Percentiles rank a stretch among this genome's conserved stretches.
These are phyloP conservation scores for Craterocephalus amniculus DNA, from an alignment of 2,797 vertebrate genomes.

Conservation along the genomic window DNA sequence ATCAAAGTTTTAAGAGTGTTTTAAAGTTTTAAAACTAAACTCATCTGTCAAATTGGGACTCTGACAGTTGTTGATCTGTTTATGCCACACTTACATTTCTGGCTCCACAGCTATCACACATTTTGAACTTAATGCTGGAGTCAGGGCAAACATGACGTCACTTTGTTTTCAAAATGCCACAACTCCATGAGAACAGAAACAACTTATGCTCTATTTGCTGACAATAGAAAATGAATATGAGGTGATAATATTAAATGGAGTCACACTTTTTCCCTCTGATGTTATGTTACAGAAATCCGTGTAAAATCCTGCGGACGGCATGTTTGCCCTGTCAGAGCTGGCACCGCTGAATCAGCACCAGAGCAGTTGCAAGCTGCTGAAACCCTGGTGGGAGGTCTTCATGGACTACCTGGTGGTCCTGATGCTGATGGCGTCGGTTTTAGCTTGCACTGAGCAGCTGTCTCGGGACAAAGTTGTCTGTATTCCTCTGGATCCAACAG, in stretches of 20 bases:
- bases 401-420: constrained; percentile 87
- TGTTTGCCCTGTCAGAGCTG: constrained; percentile 87
- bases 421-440: constrained; percentile 85
- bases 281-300: constrained; percentile 4
- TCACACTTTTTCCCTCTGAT: not conserved
- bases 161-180: not conserved
- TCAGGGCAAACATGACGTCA: not conserved
- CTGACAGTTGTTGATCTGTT: not conserved
- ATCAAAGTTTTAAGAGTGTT: not conserved
- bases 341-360: constrained; percentile 77
- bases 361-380: constrained; percentile 80
- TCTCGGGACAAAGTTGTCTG: constrained; percentile 85
- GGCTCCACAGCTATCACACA: no score
- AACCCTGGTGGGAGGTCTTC: constrained; percentile 90
- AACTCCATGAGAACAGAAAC: not conserved
- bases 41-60: not conserved
- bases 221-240: not conserved
- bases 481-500: constrained; percentile 72
- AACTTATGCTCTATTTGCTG: no score
- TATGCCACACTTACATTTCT: no score
- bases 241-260: not conserved
- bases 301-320: constrained; percentile 46
- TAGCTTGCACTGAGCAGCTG: constrained; percentile 85
- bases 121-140: no score
- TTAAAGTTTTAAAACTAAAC: not conserved